Base-by-base conservation (phyloP, 2,888 invertebrate genomes). In the Drosophila borborema region DNA sequence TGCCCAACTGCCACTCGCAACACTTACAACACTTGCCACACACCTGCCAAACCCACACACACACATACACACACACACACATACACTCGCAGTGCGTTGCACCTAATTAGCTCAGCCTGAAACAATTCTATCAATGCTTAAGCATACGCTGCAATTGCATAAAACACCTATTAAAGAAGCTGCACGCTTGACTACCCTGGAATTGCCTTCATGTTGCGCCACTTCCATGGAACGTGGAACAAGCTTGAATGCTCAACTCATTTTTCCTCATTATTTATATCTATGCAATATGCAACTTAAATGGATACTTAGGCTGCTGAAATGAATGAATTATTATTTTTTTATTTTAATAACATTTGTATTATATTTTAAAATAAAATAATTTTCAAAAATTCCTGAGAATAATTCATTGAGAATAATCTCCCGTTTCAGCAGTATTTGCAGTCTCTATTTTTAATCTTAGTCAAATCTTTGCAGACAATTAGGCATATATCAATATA, bases 71-170 rank as follows among this genome's bases (percentile, higher is more conserved):
- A 60, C 72, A 43, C 74, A 56, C 72, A 31, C 74, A 60, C 61
- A 56, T 20, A 20, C 20, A 12, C 48, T n/a, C 51, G 48, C 8
- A 9, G 48, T 49, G 58, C 60, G 73, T 58, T 71, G 48, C 60
- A 60, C 54, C 51, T 85, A 85, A 84, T 84, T 87, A 80, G 80
- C 76, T 73, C 65, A 60, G 62, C 66, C 62, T 67, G 70, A 68
- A 84, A 80, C 83, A 84, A 82, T 84, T 84, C 85, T 81, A 84
- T 84, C 87, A 84, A 84, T 87, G 80, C 74, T 40, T 43, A 36
- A 56, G 66, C 55, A 58, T 48, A 77, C 62, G 55, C 38, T 45
- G 49, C 40, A 55, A 69, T 72, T 72, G 74, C 87, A 84, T 81
- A 72, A 80, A 80, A 77, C 82, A 74, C 67, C 79, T 73, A 86